phyloP scores from a whole-genome alignment of 2,888 invertebrate species.

The Drosophila macrospina region DNA sequence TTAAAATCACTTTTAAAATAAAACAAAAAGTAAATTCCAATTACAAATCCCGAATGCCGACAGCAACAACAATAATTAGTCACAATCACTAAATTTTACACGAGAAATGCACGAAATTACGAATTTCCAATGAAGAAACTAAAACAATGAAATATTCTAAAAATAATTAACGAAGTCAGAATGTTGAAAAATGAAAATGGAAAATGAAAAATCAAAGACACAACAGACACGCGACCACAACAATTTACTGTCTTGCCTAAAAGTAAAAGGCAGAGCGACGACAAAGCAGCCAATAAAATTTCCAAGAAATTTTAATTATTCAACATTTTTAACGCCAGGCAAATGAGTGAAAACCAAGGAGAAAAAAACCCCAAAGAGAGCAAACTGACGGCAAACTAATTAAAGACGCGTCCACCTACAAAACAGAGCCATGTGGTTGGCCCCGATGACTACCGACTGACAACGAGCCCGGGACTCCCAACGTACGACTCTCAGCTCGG shows the following conservation, averaged over 20 bases:
- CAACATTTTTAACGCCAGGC: constrained; percentile 78
- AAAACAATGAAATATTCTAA: constrained; percentile 9
- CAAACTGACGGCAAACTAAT: constrained; percentile 68
- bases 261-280: constrained; percentile 39
- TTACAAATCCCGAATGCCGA: background rate
- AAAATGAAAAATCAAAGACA: constrained; percentile 43
- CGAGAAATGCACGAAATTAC: constrained; percentile 37
- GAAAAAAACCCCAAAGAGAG: constrained; percentile 37
- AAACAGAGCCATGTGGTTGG: constrained; percentile 27
- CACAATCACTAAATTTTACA: constrained; percentile 42
- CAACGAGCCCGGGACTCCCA: background rate
- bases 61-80: constrained; percentile 52
- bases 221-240: constrained; percentile 63
- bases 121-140: constrained; percentile 49
- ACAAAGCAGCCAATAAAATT: constrained; percentile 70
- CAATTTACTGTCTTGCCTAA: constrained; percentile 43
- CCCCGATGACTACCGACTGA: constrained; percentile 8
- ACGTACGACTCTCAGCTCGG: constrained; percentile 12
- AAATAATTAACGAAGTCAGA: constrained; percentile 1
- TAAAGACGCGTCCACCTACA: constrained; percentile 79
- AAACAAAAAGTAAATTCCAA: background rate
- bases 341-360: constrained; percentile 52
- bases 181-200: constrained; percentile 15
- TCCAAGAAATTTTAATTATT: constrained; percentile 79
- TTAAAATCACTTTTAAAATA: background rate